Percentiles rank a stretch among this genome's conserved stretches.
Evolutionary conservation across 2,113 vertebrate genomes (phyloP).

Genomic region (Syrmaticus mikado): DNA sequence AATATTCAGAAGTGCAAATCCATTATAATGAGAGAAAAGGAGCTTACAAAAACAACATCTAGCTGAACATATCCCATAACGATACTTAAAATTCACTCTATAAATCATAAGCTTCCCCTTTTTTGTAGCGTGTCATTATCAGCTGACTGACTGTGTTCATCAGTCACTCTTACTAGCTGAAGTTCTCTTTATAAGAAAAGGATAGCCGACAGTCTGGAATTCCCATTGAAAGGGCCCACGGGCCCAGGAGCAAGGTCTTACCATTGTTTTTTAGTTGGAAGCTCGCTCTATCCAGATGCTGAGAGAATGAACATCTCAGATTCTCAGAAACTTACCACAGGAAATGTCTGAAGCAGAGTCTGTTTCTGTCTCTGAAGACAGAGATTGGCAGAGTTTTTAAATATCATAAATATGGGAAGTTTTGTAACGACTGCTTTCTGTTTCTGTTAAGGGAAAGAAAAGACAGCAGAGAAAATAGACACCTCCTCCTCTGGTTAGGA

Average conservation of each 20-base stretch:
- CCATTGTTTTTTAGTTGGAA: accelerated
- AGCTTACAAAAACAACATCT: background rate
- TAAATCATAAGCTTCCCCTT: background rate
- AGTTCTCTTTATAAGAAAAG: background rate
- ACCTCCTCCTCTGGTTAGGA: background rate
- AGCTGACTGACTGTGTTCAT: background rate
- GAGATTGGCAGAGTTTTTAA: background rate
- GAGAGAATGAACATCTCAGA: background rate
- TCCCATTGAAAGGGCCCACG: accelerated
- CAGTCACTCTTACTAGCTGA: background rate
- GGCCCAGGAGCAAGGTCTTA: background rate
- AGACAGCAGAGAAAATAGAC: background rate
- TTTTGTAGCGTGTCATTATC: background rate
- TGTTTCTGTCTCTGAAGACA: background rate
- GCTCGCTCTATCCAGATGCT: background rate
- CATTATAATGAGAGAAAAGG: background rate
- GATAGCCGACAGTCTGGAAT: background rate
- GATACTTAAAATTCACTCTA: background rate
- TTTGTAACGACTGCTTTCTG: background rate
- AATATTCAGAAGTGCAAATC: background rate
- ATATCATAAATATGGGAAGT: background rate
- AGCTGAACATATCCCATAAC: background rate
- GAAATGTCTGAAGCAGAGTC: background rate
- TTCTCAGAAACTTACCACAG: background rate
- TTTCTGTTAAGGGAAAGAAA: background rate